Percentiles rank a stretch among this genome's conserved stretches.
These are phyloP conservation scores for Drosophila pectinifera DNA, from an alignment of 1,140 invertebrate genomes.

Conservation along the genomic window DNA sequence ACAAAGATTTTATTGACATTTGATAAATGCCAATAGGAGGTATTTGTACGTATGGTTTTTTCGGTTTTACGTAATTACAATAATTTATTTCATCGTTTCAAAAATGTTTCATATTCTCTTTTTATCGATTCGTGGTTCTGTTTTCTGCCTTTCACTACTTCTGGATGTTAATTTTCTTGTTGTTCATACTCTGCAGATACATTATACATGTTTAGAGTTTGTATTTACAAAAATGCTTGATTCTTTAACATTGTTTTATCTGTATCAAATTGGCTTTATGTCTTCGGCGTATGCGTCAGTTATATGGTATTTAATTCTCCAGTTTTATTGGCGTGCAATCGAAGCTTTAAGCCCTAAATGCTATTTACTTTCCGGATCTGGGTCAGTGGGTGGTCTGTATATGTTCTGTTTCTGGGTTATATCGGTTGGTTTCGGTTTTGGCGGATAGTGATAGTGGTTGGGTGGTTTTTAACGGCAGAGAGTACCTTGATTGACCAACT, in stretches of 20 bases:
- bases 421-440: conserved; percentile 12
- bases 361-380: conserved; percentile 27
- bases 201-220: conserved; percentile 23
- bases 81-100: conserved; percentile 68
- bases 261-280: conserved; percentile 56
- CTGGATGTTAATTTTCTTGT: conserved; percentile 39
- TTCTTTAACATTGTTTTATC: conserved; percentile 55
- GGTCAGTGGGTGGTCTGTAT: conserved; percentile 44
- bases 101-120: conserved; percentile 43
- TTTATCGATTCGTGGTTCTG: conserved; percentile 39
- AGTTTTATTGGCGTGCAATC: conserved; percentile 29
- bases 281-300: conserved; percentile 28
- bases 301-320: conserved; percentile 44
- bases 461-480: conserved; percentile 17
- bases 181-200: conserved; percentile 26
- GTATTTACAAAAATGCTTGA: conserved; percentile 69
- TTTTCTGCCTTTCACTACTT: conserved; percentile 60
- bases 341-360: conserved; percentile 42
- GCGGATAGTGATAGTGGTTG: conserved; percentile 14
- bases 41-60: conserved; percentile 34
- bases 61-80: conserved; percentile 71
- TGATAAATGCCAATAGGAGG: conserved; percentile 57
- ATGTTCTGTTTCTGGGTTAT: conserved; percentile 32
- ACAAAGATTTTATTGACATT: conserved; percentile 69
- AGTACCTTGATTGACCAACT: conserved; percentile 44